These are phyloP conservation scores for Pseudoips prasinana DNA, from an alignment of 2,888 invertebrate species.

Conservation along the genomic window DNA sequence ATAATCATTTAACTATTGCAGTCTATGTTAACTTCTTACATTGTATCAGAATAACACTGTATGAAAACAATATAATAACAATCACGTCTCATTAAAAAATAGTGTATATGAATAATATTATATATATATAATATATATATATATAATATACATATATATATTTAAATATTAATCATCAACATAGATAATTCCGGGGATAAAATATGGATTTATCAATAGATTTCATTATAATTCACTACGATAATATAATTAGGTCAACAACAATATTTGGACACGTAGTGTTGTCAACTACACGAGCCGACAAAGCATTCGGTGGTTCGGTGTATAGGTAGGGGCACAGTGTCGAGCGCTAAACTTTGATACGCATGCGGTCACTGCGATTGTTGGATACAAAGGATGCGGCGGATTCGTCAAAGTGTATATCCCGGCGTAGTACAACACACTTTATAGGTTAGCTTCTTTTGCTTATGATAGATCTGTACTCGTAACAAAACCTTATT, in stretches of 20 bases:
- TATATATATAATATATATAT: slow-evolving; percentile 50
- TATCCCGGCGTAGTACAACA: too few species aligned
- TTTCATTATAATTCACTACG: slow-evolving; percentile 70
- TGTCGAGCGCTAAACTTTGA: too few species aligned
- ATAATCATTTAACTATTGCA: slow-evolving; percentile 62
- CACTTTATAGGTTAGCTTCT: too few species aligned
- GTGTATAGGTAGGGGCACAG: neutral
- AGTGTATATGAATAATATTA: slow-evolving; percentile 75
- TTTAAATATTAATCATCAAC: slow-evolving; percentile 65
- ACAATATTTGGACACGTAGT: slow-evolving; percentile 60
- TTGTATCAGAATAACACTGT: slow-evolving; percentile 54
- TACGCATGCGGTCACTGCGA: too few species aligned
- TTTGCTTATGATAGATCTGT: too few species aligned
- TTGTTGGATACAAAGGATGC: too few species aligned
- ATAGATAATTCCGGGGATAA: slow-evolving; percentile 65
- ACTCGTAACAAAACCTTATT: too few species aligned
- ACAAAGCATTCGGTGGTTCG: slow-evolving; percentile 1
- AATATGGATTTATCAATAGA: slow-evolving; percentile 67
- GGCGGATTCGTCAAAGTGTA: too few species aligned
- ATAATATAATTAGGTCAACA: slow-evolving; percentile 67
- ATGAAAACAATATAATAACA: slow-evolving; percentile 77
- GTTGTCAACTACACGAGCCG: slow-evolving; percentile 40
- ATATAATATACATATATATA: slow-evolving; percentile 48
- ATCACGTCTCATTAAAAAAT: slow-evolving; percentile 62
- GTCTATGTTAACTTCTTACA: slow-evolving; percentile 53